Evolutionary conservation across 2,888 invertebrate species (phyloP), one percentile per base, ranked within the genome.

Genomic region (Acheta domesticus): DNA sequence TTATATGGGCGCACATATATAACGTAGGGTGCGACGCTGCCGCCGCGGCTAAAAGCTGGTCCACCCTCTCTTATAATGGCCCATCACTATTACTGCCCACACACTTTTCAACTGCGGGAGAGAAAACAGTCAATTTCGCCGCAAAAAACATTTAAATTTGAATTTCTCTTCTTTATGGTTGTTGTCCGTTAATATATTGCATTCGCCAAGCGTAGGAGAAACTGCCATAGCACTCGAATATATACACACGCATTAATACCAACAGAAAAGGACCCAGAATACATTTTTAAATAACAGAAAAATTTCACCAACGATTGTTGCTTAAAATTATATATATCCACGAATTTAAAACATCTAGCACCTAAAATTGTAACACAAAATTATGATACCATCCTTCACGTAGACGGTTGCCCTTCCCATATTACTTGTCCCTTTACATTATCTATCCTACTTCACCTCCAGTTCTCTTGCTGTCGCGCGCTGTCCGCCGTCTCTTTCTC

Each of bases 1-100:
- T 62, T 62, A 62, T 62, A 62, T 62, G 62, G 14, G 16, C n/a
- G 16, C 62, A 62, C 62, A 62, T 62, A 62, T 62, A 62, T 62
- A 62, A 62, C 62, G 36, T 36, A 19, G 62, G 62, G 36, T 36
- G 36, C 62, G 16, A 62, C 62, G 62, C 62, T n/a, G 62, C 62
- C 62, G 16, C 62, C 62, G 14, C 16, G 14, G n/a, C 62, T 62
- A 62, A 62, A 62, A 62, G 62, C 62, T 62, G 62, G n/a, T 19
- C 14, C n/a, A n/a, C 62, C 62, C 62, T 19, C 62, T 62, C 62
- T 62, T 62, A 62, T 19, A 62, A 62, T 62, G 62, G 62, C 12
- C n/a, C 62, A 62, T 62, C 62, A 62, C 62, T 62, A 62, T 62
- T 62, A 62, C 62, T 62, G 62, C 62, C 62, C 62, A 62, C 62